Conservation (phyloP, 2,797 vertebrate genomes). For the Cuniculus paca region DNA sequence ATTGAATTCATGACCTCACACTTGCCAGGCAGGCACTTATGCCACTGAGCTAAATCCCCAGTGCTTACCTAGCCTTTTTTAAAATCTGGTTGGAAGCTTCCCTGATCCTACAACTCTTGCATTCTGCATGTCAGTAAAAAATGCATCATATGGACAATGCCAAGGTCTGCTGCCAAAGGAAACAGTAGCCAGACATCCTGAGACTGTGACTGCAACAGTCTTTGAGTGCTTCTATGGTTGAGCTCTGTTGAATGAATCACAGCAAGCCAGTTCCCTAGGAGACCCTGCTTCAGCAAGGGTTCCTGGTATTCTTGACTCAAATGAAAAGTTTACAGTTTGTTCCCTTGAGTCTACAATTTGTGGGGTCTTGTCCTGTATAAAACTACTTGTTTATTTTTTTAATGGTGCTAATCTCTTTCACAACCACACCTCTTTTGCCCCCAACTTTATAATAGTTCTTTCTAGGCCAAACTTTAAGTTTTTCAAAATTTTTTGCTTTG, state of each 20-base stretch:
- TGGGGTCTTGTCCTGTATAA: neutral
- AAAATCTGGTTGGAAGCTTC: neutral
- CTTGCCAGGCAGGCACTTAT: too few species aligned
- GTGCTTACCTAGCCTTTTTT: neutral
- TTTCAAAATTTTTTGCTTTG: neutral
- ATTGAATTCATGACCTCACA: too few species aligned
- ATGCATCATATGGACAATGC: neutral
- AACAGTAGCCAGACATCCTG: neutral
- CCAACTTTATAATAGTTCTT: neutral
- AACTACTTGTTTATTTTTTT: neutral
- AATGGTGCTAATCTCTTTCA: neutral
- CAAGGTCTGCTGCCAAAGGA: neutral
- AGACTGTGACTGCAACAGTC: neutral
- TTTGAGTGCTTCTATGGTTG: neutral
- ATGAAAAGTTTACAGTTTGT: neutral
- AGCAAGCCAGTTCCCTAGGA: neutral
- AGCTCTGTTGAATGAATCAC: neutral
- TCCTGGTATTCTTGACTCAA: neutral
- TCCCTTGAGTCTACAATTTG: neutral
- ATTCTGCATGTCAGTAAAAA: neutral
- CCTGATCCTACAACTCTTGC: neutral
- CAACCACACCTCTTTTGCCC: neutral
- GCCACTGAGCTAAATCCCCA: too few species aligned
- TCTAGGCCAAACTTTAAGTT: neutral
- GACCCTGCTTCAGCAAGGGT: neutral